phyloP scores from a whole-genome alignment of 2,888 invertebrate species.

The Agrochola circellaris region DNA sequence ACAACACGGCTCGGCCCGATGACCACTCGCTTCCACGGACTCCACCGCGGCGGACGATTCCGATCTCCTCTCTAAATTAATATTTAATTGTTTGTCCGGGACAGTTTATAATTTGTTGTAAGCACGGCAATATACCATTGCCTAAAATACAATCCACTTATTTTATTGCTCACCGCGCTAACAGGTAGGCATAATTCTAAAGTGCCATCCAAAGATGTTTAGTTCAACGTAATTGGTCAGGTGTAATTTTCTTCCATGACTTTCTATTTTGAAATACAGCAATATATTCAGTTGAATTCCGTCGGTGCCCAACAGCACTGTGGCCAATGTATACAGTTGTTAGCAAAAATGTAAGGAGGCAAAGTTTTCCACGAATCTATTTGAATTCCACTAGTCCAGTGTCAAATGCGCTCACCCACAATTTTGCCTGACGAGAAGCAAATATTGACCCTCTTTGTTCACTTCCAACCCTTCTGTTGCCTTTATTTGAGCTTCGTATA shows the following conservation, averaged over 20 bases:
- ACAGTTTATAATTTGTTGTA: too few relatives aligned
- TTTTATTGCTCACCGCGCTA: too few relatives aligned
- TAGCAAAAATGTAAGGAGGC: constrained; percentile 36
- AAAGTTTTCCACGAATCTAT: constrained; percentile 73
- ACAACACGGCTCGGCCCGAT: too few relatives aligned
- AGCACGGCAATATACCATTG: too few relatives aligned
- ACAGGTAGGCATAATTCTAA: too few relatives aligned
- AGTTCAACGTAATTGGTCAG: neutral
- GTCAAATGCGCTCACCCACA: constrained; percentile 79
- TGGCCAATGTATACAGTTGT: constrained; percentile 26
- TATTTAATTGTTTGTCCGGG: too few relatives aligned
- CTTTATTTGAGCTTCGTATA: constrained; percentile 71
- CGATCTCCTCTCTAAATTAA: too few relatives aligned
- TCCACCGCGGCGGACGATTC: too few relatives aligned
- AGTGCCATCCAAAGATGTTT: neutral
- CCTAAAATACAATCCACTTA: too few relatives aligned
- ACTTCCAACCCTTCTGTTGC: constrained; percentile 78
- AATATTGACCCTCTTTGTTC: constrained; percentile 81
- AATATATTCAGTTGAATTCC: neutral
- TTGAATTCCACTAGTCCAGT: constrained; percentile 82
- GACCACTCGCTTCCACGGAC: too few relatives aligned
- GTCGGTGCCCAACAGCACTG: neutral
- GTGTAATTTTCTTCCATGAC: too few relatives aligned
- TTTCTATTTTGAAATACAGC: neutral
- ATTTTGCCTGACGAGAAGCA: constrained; percentile 84